phyloP scores from a whole-genome alignment of 1,140 invertebrate genomes.

The Megalonaias nervosa region DNA sequence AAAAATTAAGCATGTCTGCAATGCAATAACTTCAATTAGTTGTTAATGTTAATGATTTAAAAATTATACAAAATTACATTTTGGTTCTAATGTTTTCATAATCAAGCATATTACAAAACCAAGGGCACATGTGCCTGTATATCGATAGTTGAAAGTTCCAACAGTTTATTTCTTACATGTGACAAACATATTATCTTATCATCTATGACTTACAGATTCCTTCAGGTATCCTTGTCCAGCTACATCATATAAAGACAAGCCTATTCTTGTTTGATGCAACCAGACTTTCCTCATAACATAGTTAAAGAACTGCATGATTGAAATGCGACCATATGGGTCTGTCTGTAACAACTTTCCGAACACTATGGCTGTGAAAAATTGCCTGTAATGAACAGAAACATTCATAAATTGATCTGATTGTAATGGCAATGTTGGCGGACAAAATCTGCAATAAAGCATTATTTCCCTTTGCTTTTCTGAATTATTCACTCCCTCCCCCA shows the following conservation, averaged over 20 bases:
- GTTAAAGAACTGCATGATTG: slow-evolving; percentile 85
- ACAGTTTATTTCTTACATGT: too few species aligned
- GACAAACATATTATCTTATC: background rate
- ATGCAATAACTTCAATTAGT: too few species aligned
- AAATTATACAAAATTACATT: too few species aligned
- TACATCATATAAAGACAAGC: slow-evolving; percentile 93
- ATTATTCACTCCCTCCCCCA: too few species aligned
- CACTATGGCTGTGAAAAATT: slow-evolving; percentile 87
- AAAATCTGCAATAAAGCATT: background rate
- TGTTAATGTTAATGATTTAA: too few species aligned
- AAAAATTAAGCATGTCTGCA: too few species aligned
- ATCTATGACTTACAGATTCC: slow-evolving; percentile 78
- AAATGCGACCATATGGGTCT: slow-evolving; percentile 83
- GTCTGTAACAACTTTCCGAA: slow-evolving; percentile 89
- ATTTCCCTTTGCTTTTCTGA: too few species aligned
- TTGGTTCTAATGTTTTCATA: too few species aligned
- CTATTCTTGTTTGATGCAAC: slow-evolving; percentile 93
- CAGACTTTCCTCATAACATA: slow-evolving; percentile 96
- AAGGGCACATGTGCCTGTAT: too few species aligned
- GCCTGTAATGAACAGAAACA: slow-evolving; percentile 67
- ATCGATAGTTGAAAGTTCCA: background rate
- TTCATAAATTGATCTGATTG: background rate
- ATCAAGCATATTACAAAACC: too few species aligned
- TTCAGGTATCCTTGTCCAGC: slow-evolving; percentile 92
- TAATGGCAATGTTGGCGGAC: too few species aligned